phyloP scores from a whole-genome alignment of 2,888 invertebrate genomes.

The Gymnoscelis rufifasciata region DNA sequence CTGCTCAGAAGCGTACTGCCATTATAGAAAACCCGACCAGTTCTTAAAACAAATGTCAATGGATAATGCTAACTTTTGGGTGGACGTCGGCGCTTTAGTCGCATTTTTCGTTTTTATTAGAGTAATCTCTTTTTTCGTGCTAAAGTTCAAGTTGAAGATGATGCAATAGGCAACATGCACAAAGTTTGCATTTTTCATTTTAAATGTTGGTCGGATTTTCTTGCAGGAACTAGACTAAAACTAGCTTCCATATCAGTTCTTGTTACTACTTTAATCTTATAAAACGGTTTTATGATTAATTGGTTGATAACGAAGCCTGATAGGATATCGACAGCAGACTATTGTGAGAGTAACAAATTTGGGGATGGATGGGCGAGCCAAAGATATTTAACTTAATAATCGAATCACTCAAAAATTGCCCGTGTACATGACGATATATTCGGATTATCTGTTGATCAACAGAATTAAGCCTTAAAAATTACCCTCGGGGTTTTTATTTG shows the following conservation, averaged over 20 bases:
- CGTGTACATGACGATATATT: not conserved
- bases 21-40: constrained; percentile 87
- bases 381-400: not conserved
- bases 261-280: too few relatives aligned
- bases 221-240: not conserved
- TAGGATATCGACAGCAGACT: too few relatives aligned
- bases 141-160: constrained; percentile 87
- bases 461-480: not conserved
- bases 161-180: constrained; percentile 64
- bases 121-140: constrained; percentile 88
- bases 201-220: constrained; percentile 25
- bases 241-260: not conserved
- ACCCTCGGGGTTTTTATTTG: constrained; percentile 6
- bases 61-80: constrained; percentile 87
- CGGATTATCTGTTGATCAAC: not conserved
- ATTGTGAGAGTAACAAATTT: too few relatives aligned
- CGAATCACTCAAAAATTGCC: not conserved
- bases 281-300: too few relatives aligned
- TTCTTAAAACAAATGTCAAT: constrained; percentile 92
- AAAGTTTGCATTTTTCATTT: constrained; percentile 37
- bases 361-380: not conserved
- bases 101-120: constrained; percentile 89
- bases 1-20: constrained; percentile 91
- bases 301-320: too few relatives aligned
- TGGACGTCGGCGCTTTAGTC: constrained; percentile 89